These are phyloP conservation scores for Pelmatolapia mariae DNA, from an alignment of 2,113 vertebrate genomes.

Conservation along the genomic window DNA sequence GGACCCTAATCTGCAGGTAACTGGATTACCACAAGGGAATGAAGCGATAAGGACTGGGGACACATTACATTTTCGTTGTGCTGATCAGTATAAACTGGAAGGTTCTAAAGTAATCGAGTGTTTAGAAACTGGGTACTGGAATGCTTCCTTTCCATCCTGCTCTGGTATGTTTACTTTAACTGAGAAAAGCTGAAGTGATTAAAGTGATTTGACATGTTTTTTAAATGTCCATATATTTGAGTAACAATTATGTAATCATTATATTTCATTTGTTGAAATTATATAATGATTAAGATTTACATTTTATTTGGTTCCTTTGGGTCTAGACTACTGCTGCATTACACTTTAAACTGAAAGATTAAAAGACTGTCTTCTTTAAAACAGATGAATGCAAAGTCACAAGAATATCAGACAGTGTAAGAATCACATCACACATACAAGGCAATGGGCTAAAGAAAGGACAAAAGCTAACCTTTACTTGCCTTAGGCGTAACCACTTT, in stretches of 20 bases:
- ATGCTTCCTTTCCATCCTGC: not conserved
- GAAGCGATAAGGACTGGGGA: not conserved
- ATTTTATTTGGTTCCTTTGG: not conserved
- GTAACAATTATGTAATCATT: not conserved
- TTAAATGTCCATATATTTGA: not conserved
- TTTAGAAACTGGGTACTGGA: not conserved
- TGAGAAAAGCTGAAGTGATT: not conserved
- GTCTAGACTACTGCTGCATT: not conserved
- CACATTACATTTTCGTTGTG: not conserved
- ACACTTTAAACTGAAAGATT: not conserved
- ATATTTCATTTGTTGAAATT: not conserved
- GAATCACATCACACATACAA: not conserved
- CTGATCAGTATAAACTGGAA: not conserved
- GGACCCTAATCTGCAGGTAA: not conserved
- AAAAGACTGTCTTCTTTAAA: not conserved
- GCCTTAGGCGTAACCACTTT: not conserved
- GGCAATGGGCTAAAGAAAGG: not conserved
- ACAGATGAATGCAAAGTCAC: not conserved
- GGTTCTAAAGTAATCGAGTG: not conserved
- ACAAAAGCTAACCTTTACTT: not conserved
- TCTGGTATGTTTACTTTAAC: not conserved
- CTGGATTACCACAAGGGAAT: not conserved
- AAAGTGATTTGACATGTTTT: not conserved
- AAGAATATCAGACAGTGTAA: not conserved
- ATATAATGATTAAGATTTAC: rapidly evolving